These are phyloP conservation scores for Sarcophaga subvicina DNA, from an alignment of 2,888 invertebrate species.

Conservation along the genomic window DNA sequence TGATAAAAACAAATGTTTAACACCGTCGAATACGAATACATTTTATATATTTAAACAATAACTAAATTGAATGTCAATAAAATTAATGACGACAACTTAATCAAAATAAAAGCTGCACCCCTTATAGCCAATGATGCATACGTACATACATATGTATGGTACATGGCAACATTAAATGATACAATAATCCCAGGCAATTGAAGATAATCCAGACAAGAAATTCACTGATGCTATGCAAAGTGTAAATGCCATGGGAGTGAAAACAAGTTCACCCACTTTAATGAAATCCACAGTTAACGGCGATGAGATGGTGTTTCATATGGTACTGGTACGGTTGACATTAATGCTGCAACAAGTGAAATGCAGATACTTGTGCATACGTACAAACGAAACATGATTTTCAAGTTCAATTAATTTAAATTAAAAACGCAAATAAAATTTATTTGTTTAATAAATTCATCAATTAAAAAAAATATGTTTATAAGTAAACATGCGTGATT, in stretches of 20 bases:
- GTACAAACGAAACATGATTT: slow-evolving; percentile 35
- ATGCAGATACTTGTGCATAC: background rate
- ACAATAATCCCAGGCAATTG: background rate
- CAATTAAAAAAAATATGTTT: background rate
- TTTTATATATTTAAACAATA: slow-evolving; percentile 42
- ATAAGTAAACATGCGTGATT: slow-evolving; percentile 20
- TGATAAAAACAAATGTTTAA: no score
- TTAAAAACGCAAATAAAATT: slow-evolving; percentile 39
- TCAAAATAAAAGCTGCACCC: slow-evolving; percentile 27
- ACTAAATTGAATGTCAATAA: slow-evolving; percentile 47
- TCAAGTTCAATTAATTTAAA: slow-evolving; percentile 50
- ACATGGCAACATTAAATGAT: background rate
- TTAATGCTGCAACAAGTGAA: slow-evolving; percentile 32
- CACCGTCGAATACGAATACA: no score
- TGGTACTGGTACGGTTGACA: background rate
- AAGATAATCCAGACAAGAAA: slow-evolving; percentile 40
- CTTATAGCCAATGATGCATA: background rate
- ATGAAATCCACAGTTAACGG: background rate
- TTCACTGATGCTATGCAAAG: background rate
- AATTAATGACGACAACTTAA: slow-evolving; percentile 50
- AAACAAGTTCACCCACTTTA: slow-evolving; percentile 42
- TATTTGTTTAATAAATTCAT: background rate
- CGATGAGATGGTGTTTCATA: no score
- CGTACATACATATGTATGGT: background rate
- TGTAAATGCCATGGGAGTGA: slow-evolving; percentile 40